These are phyloP conservation scores for Notolabrus celidotus DNA, from an alignment of 2,797 vertebrate species.

Conservation along the genomic window DNA sequence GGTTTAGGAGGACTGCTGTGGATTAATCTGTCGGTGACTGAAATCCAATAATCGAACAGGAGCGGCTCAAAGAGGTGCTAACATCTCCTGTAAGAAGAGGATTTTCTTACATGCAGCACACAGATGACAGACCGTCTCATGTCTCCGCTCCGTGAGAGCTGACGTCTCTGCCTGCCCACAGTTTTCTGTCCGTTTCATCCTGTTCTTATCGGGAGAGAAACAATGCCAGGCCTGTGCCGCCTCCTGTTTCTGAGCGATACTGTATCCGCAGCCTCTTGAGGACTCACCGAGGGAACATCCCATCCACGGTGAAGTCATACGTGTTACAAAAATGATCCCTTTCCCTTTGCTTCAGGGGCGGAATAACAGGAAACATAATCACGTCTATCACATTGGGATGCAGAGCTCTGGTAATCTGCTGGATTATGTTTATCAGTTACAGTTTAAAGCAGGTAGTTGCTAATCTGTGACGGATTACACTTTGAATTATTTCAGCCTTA, in stretches of 20 bases:
- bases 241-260: slow-evolving; percentile 47
- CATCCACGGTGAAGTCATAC: slow-evolving; percentile 10
- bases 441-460: slow-evolving; percentile 46
- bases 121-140: slow-evolving; percentile 6
- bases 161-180: slow-evolving; percentile 28
- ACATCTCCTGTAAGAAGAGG: neutral
- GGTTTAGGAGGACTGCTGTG: neutral
- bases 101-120: neutral
- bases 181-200: slow-evolving; percentile 27
- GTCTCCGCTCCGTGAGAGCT: slow-evolving; percentile 22
- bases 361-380: neutral
- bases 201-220: slow-evolving; percentile 45
- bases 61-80: neutral
- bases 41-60: neutral
- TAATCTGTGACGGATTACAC: slow-evolving; percentile 61
- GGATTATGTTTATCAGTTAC: slow-evolving; percentile 64
- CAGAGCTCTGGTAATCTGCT: slow-evolving; percentile 28
- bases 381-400: neutral
- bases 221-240: slow-evolving; percentile 29
- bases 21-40: neutral
- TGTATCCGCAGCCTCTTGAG: slow-evolving; percentile 25
- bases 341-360: slow-evolving; percentile 15
- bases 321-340: slow-evolving; percentile 8
- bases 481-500: slow-evolving; percentile 33
- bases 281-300: slow-evolving; percentile 9